These are phyloP conservation scores for Diabrotica balteata DNA, from an alignment of 2,888 invertebrate species.

Conservation along the genomic window DNA sequence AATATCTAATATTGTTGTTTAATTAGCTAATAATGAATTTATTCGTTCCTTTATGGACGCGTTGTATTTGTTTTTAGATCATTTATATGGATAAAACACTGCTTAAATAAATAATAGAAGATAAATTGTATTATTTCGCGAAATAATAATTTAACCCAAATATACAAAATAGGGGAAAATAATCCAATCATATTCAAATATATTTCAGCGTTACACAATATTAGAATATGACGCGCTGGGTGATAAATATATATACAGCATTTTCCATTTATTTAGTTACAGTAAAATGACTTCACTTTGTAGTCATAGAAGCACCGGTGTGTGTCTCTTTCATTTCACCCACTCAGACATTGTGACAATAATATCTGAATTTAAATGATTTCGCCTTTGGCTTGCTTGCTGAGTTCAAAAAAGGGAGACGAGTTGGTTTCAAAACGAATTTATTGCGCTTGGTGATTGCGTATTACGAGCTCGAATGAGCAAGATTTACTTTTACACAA, in stretches of 20 bases:
- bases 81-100: too few relatives aligned
- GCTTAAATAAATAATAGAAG: too few relatives aligned
- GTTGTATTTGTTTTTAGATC: too few relatives aligned
- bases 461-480: not conserved
- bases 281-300: constrained; percentile 54
- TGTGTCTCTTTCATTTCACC: constrained; percentile 53
- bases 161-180: too few relatives aligned
- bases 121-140: too few relatives aligned
- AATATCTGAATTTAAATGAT: constrained; percentile 59
- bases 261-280: constrained; percentile 56
- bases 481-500: not conserved
- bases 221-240: constrained; percentile 32
- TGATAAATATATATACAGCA: constrained; percentile 35
- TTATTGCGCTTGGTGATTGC: constrained; percentile 37
- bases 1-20: too few relatives aligned
- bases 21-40: too few relatives aligned
- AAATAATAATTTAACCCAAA: too few relatives aligned
- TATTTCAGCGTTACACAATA: constrained; percentile 35
- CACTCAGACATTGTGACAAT: constrained; percentile 57
- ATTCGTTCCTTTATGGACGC: too few relatives aligned
- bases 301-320: constrained; percentile 54
- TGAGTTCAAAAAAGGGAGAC: constrained; percentile 26
- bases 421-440: constrained; percentile 30
- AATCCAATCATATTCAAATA: too few relatives aligned
- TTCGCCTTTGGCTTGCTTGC: constrained; percentile 45